Conservation (phyloP, 92 coral and sea anemone genomes). For the Pocillopora meandrina region DNA sequence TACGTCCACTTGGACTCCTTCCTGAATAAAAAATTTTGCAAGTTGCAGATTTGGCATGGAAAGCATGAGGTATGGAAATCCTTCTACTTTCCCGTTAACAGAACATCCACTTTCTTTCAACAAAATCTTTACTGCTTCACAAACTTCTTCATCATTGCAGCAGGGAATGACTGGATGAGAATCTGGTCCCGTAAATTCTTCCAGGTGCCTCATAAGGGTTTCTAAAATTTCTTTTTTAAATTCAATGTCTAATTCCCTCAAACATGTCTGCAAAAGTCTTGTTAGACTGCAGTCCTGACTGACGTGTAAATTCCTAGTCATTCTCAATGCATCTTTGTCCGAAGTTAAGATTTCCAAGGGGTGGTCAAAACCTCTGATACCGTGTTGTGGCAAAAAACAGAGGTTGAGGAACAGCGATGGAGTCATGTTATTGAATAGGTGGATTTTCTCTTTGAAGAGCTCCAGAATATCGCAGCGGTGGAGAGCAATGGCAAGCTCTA, state of each 20-base stretch:
- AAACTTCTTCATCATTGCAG: not conserved
- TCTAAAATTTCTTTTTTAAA: conserved; percentile 1
- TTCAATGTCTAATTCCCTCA: not conserved
- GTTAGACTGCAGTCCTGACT: conserved; percentile 1
- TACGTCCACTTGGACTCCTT: conserved; percentile 13
- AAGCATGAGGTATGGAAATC: conserved; percentile 10
- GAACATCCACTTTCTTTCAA: not conserved
- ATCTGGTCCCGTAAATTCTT: not conserved
- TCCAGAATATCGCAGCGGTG: not conserved
- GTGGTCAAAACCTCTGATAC: conserved; percentile 8
- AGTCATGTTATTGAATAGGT: not conserved
- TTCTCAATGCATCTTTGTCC: not conserved
- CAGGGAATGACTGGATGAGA: not conserved
- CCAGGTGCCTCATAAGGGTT: not conserved
- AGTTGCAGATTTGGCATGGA: conserved; percentile 13
- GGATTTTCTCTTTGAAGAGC: not conserved
- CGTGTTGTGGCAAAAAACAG: not conserved
- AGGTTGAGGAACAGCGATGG: not conserved
- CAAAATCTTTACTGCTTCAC: conserved; percentile 3
- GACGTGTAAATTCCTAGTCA: not conserved
- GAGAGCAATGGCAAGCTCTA: conserved; percentile 11
- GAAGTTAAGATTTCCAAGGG: conserved; percentile 6
- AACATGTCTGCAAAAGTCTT: not conserved
- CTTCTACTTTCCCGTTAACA: not conserved
- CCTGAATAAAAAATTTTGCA: not conserved